A percentile compares a stretch with the other conserved stretches of the same genome.
Conservation (phyloP, 2,113 vertebrate genomes). For the Sebastes schlegelii region DNA sequence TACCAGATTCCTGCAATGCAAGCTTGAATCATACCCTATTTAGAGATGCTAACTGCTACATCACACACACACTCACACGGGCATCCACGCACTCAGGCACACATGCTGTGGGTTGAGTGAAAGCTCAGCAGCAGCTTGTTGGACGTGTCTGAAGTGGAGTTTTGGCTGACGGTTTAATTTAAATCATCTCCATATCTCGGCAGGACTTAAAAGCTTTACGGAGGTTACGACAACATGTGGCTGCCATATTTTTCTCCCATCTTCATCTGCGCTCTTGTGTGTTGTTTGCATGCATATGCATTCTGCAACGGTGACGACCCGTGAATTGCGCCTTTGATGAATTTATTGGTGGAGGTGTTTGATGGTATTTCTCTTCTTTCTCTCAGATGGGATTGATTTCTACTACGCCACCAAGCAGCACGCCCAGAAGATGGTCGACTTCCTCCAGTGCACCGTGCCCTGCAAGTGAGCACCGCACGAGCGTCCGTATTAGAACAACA, state of each 20-base stretch:
- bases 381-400: constrained; percentile 96
- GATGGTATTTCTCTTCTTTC: constrained; percentile 37
- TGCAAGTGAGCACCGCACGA: constrained; percentile 86
- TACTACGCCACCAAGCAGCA: constrained; percentile 96
- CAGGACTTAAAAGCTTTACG: constrained; percentile 56
- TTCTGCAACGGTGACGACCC: constrained; percentile 1
- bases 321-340: background rate
- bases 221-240: constrained; percentile 69
- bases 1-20: constrained; percentile 42
- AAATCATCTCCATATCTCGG: constrained; percentile 61
- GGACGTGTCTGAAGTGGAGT: constrained; percentile 24
- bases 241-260: constrained; percentile 56
- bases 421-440: constrained; percentile 97
- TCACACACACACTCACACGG: background rate
- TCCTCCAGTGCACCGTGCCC: constrained; percentile 95
- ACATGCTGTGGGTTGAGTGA: constrained; percentile 29
- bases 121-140: constrained; percentile 46
- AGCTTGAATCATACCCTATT: constrained; percentile 27
- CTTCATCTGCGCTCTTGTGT: constrained; percentile 20
- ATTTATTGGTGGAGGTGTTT: constrained; percentile 39
- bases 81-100: constrained; percentile 4
- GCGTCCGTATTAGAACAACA: background rate
- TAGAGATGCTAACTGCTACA: constrained; percentile 24
- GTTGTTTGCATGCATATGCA: constrained; percentile 15
- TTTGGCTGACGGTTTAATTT: constrained; percentile 38